Percentiles rank a stretch among this genome's conserved stretches.
These are phyloP conservation scores for Aphaenogaster rudis DNA, from an alignment of 1,140 invertebrate genomes.

Conservation along the genomic window DNA sequence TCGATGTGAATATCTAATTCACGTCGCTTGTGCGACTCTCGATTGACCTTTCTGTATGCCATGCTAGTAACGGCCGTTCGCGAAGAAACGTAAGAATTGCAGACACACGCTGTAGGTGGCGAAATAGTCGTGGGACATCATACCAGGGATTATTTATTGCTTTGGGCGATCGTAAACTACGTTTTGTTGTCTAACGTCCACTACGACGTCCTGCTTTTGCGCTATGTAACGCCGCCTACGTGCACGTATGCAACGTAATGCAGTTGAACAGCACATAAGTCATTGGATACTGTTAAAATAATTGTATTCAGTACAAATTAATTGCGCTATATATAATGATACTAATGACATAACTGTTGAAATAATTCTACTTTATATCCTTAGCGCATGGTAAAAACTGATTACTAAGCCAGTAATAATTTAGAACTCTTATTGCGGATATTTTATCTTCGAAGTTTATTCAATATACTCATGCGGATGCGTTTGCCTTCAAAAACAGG, in stretches of 20 bases:
- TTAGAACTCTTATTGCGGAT: neutral
- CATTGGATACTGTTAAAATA: conserved; percentile 19
- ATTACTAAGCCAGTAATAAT: neutral
- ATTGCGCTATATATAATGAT: neutral
- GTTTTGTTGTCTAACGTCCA: conserved; percentile 59
- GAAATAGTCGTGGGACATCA: conserved; percentile 62
- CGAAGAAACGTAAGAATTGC: conserved; percentile 52
- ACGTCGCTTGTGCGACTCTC: conserved; percentile 44
- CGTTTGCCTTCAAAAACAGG: neutral
- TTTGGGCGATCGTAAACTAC: conserved; percentile 59
- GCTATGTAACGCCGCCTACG: conserved; percentile 54
- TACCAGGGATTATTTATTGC: conserved; percentile 68
- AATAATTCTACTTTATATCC: conserved; percentile 36
- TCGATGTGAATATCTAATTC: conserved; percentile 51
- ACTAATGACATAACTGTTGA: neutral
- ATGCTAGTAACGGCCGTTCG: conserved; percentile 10
- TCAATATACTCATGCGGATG: neutral
- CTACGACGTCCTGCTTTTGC: conserved; percentile 8
- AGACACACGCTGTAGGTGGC: conserved; percentile 28
- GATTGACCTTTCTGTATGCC: conserved; percentile 50
- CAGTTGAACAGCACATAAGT: conserved; percentile 17
- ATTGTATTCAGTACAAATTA: conserved; percentile 34
- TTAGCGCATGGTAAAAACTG: neutral
- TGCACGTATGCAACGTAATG: conserved; percentile 46
- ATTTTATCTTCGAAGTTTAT: neutral